phyloP scores from a whole-genome alignment of 2,888 invertebrate genomes.

The Polietes domitor region DNA sequence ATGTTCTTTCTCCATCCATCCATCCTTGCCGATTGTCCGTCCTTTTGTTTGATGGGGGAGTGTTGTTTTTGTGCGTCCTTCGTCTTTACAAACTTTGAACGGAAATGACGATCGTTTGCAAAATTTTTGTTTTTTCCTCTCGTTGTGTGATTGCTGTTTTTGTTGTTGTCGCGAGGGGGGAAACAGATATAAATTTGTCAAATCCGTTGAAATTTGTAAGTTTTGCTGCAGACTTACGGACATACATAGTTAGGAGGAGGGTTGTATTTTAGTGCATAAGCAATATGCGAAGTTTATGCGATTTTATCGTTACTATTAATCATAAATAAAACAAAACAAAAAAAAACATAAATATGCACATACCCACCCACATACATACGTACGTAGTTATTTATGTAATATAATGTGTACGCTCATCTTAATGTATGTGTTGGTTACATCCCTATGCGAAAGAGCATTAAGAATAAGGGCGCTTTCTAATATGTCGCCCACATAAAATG shows the following conservation, averaged over 20 bases:
- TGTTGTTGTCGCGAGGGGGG: slow-evolving; percentile 63
- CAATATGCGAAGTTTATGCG: slow-evolving; percentile 50
- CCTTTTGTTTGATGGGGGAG: slow-evolving; percentile 41
- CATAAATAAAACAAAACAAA: slow-evolving; percentile 53
- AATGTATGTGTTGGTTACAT: no score
- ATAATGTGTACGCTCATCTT: no score
- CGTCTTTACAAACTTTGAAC: slow-evolving; percentile 68
- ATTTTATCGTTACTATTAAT: slow-evolving; percentile 65
- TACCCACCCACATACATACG: not conserved
- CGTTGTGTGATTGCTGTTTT: not conserved
- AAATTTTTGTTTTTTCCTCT: slow-evolving; percentile 54
- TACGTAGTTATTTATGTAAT: not conserved
- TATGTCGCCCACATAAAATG: no score
- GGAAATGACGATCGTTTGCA: slow-evolving; percentile 77
- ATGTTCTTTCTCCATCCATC: not conserved
- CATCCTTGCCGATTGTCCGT: not conserved
- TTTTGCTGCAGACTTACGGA: slow-evolving; percentile 11
- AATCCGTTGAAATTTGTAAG: slow-evolving; percentile 62
- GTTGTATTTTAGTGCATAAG: slow-evolving; percentile 2
- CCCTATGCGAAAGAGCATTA: not conserved
- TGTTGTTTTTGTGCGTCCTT: slow-evolving; percentile 44
- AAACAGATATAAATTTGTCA: slow-evolving; percentile 79
- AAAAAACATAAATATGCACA: not conserved
- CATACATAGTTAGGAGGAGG: not conserved
- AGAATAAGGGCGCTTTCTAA: not conserved